These are phyloP conservation scores for Clupea harengus DNA, from an alignment of 2,113 vertebrate genomes.

Conservation along the genomic window DNA sequence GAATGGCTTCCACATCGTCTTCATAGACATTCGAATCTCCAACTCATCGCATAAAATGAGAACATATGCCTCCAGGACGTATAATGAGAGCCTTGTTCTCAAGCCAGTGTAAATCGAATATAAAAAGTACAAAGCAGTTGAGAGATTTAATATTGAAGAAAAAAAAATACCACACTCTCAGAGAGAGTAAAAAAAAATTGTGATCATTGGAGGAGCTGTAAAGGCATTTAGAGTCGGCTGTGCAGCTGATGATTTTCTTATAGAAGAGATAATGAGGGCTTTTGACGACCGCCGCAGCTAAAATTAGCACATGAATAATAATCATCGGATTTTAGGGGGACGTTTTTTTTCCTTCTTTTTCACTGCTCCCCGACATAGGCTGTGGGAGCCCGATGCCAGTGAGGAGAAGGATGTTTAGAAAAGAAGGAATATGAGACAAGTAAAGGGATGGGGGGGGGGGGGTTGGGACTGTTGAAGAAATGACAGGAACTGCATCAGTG, in stretches of 20 bases:
- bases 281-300: constrained; percentile 46
- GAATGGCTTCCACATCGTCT: neutral
- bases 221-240: constrained; percentile 14
- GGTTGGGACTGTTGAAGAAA: neutral
- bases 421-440: constrained; percentile 36
- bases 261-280: constrained; percentile 40
- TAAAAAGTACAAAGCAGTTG: neutral
- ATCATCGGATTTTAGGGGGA: constrained; percentile 37
- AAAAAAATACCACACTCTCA: neutral
- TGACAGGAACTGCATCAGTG: neutral
- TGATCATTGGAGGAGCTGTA: neutral
- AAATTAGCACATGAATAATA: constrained; percentile 65
- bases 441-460: constrained; percentile 32
- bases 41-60: neutral
- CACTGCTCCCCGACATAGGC: neutral
- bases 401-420: constrained; percentile 39
- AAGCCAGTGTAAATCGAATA: neutral
- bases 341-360: neutral
- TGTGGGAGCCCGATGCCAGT: constrained; percentile 46
- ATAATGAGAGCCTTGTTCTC: constrained; percentile 5
- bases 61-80: neutral
- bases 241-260: constrained; percentile 44
- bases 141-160: neutral
- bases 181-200: neutral
- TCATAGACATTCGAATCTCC: neutral